Evolutionary conservation across 2,797 vertebrate genomes (phyloP), one percentile per base, ranked within the genome.

Genomic region (Anolis apletophallus): DNA sequence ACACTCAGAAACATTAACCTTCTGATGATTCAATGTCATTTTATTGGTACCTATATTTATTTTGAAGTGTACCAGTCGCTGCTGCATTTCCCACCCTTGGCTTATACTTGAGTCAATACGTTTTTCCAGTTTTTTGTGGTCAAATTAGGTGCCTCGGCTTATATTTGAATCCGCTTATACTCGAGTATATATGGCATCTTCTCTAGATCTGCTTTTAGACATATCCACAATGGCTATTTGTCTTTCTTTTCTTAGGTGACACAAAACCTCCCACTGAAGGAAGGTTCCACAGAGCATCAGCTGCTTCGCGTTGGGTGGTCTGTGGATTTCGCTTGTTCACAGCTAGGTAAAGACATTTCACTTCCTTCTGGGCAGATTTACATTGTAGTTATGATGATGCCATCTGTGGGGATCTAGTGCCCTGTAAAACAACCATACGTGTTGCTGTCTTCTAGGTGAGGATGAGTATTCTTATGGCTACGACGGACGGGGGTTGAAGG

Each of bases 231-330:
- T 85, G 23, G 67, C 76, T 88, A 16, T 17, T 84, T 29, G 67
- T 10, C 50, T 69, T 90, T 87, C 2, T 72, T 74, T 68, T 34
- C 55, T 46, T 86, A 97, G 97, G 94, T 97, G 90, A 96, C 97
- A 77, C 97, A 95, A 94, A 97, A 95, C 83, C 91, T 98, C 83
- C 93, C 95, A 6, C 85, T 95, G 52, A 88, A 95, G 81, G 94
- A 96, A 89, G 93, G 92, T 34, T 91, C 91, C 85, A 84, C 91
- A 6, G 95, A 97, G 77, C 80, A 89, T 1, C 95, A 96, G 26
- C 92, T 97, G 32, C 94, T 98, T 61, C 96, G 98, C 89, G 97
- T 98, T 1, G 98, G 98, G 67, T 99, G 98, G 98, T 98, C 98
- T 36, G 90, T 96, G 82, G 95, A 94, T 8, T 87, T 93, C 90